These are phyloP conservation scores for Drosophila ercepeae DNA, from an alignment of 1,140 invertebrate genomes.

Conservation along the genomic window DNA sequence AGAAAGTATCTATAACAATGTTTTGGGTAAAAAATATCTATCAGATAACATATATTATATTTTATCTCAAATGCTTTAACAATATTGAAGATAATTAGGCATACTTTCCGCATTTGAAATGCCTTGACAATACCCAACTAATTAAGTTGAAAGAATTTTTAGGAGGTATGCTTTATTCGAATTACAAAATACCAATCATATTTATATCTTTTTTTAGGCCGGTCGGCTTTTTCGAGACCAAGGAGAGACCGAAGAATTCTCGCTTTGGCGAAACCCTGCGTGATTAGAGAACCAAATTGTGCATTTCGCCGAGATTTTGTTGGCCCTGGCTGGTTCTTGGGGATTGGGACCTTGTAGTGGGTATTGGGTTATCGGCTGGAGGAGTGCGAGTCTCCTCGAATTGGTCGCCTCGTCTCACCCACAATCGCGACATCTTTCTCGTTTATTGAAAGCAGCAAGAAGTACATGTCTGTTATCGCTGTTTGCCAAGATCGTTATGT, in stretches of 20 bases:
- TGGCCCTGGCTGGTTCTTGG: neutral
- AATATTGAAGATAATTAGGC: neutral
- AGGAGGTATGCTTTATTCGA: neutral
- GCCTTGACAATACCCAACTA: neutral
- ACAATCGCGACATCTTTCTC: slow-evolving; percentile 42
- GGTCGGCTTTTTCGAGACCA: slow-evolving; percentile 11
- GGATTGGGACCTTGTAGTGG: neutral
- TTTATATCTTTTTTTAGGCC: slow-evolving; percentile 19
- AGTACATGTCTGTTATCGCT: slow-evolving; percentile 75
- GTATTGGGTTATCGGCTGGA: neutral
- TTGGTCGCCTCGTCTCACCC: slow-evolving; percentile 42
- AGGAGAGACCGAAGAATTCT: slow-evolving; percentile 58
- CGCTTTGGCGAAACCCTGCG: slow-evolving; percentile 68
- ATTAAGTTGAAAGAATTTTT: neutral
- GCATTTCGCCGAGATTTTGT: slow-evolving; percentile 48
- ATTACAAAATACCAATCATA: neutral
- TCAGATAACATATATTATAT: no score
- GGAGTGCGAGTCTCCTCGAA: slow-evolving; percentile 38
- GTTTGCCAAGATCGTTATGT: slow-evolving; percentile 66
- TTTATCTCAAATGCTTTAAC: no score
- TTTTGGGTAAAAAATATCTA: no score
- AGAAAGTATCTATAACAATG: no score
- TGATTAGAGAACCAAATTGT: slow-evolving; percentile 81
- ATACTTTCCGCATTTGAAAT: neutral
- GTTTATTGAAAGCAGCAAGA: slow-evolving; percentile 30